These are phyloP conservation scores for Perognathus longimembris DNA, from an alignment of 2,113 vertebrate genomes.

Conservation along the genomic window DNA sequence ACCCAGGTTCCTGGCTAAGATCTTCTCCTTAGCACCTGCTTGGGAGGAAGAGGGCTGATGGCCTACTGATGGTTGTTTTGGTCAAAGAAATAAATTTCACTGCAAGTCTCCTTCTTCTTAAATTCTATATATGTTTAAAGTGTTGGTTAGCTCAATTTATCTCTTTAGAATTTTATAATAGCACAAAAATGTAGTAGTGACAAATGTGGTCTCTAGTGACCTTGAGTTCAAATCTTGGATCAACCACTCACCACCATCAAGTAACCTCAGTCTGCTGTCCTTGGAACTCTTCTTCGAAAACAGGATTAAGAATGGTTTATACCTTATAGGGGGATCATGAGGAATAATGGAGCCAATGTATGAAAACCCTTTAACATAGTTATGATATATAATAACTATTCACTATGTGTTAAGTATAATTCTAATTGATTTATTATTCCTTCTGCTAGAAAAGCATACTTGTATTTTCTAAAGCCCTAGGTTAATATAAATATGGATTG, in stretches of 20 bases:
- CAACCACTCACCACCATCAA: not conserved
- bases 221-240: not conserved
- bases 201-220: not conserved
- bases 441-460: not conserved
- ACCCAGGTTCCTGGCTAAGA: not conserved
- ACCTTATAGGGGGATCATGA: not conserved
- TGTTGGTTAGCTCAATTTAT: not conserved
- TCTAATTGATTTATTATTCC: constrained; percentile 53
- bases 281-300: not conserved
- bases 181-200: not conserved
- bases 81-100: not conserved
- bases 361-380: not conserved
- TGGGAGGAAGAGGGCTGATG: not conserved
- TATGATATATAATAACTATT: not conserved
- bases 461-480: constrained; percentile 41
- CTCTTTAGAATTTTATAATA: not conserved
- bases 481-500: constrained; percentile 28
- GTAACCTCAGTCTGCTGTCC: not conserved
- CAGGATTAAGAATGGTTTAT: not conserved
- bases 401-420: not conserved
- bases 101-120: not conserved
- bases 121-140: not conserved
- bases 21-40: not conserved
- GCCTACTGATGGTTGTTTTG: not conserved
- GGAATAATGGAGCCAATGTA: not conserved